A percentile compares a stretch with the other conserved stretches of the same genome.
These are phyloP conservation scores for Oxytorus armatus DNA, from an alignment of 2,888 invertebrate species.

Conservation along the genomic window DNA sequence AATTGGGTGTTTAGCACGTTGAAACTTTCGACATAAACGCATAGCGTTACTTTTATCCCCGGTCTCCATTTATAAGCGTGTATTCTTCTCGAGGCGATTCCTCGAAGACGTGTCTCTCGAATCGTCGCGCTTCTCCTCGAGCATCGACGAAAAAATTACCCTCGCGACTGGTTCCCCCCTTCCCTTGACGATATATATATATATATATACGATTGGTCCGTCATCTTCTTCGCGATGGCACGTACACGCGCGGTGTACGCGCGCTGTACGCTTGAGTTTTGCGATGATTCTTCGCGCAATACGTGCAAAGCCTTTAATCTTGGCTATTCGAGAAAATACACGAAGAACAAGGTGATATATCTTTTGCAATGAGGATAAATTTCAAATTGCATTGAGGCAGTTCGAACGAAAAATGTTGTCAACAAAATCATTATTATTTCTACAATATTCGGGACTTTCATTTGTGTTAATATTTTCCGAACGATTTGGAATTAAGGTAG, in stretches of 20 bases:
- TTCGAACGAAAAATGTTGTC: not conserved
- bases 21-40: not conserved
- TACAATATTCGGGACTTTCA: conserved; percentile 1
- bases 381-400: conserved; percentile 3
- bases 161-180: conserved; percentile 54
- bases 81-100: conserved; percentile 70
- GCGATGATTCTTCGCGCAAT: conserved; percentile 30
- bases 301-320: conserved; percentile 48
- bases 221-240: conserved; percentile 70
- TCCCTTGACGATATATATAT: not conserved
- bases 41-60: not conserved
- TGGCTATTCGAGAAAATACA: conserved; percentile 46
- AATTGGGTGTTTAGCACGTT: not conserved
- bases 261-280: conserved; percentile 51
- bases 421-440: not conserved
- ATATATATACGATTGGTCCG: conserved; percentile 70
- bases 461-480: not conserved
- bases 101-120: conserved; percentile 72
- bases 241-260: conserved; percentile 69
- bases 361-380: conserved; percentile 5
- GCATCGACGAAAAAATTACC: conserved; percentile 75
- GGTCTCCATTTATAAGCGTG: conserved; percentile 9
- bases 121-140: conserved; percentile 44
- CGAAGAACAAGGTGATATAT: conserved; percentile 19
- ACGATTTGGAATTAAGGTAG: too few relatives aligned